Conservation (phyloP, 2,888 invertebrate species). For the Priocnemis perturbator region DNA sequence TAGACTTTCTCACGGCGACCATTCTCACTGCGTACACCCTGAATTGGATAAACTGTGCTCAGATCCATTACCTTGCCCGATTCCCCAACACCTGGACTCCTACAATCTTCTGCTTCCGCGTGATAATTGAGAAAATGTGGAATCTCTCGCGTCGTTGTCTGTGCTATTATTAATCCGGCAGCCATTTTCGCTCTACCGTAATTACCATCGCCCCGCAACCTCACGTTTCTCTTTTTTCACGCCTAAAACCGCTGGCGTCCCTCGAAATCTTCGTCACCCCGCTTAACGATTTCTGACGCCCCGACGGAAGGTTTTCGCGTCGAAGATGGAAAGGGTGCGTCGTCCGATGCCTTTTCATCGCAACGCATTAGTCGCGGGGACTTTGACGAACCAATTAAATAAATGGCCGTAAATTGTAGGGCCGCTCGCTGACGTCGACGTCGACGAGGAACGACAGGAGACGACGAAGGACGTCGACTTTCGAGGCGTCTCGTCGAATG, state of each 20-base stretch:
- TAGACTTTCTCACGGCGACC: too few relatives aligned
- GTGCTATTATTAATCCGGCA: too few relatives aligned
- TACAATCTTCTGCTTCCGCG: too few relatives aligned
- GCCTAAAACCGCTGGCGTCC: constrained; percentile 19
- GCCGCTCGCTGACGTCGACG: constrained; percentile 15
- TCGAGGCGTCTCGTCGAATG: constrained; percentile 21
- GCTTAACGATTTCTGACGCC: constrained; percentile 6
- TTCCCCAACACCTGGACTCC: too few relatives aligned
- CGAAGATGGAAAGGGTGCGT: constrained; percentile 7
- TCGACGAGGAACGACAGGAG: constrained; percentile 21
- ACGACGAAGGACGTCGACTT: constrained; percentile 41
- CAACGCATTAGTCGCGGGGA: constrained; percentile 39
- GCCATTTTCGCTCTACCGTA: too few relatives aligned
- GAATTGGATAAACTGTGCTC: too few relatives aligned
- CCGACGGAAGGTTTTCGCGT: not conserved
- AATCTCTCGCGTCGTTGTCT: too few relatives aligned
- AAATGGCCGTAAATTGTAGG: constrained; percentile 62
- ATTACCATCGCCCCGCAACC: too few relatives aligned
- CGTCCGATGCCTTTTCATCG: constrained; percentile 47
- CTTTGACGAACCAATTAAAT: constrained; percentile 63
- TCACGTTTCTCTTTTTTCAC: constrained; percentile 14
- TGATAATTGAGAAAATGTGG: too few relatives aligned
- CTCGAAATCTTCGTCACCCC: not conserved
- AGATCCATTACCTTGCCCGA: too few relatives aligned
- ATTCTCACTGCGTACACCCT: too few relatives aligned